phyloP scores from a whole-genome alignment of 2,888 invertebrate species.

The Plagodis dolabraria region DNA sequence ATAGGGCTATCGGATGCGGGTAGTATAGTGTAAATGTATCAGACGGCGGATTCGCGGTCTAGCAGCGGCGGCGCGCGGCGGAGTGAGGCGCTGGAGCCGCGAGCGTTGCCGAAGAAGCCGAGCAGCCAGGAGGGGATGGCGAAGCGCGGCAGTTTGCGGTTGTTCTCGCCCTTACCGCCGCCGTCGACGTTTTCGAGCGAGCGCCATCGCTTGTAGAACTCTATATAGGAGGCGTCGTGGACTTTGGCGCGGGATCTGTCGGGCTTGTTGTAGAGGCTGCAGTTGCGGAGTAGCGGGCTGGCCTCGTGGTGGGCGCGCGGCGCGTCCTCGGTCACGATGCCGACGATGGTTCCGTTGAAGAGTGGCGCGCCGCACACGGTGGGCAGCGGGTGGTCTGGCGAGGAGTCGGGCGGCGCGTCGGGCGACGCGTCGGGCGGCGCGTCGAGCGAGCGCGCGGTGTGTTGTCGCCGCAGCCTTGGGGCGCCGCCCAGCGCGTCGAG shows the following conservation, averaged over 20 bases:
- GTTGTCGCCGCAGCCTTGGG: slow-evolving; percentile 40
- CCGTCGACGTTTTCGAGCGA: slow-evolving; percentile 89
- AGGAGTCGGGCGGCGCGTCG: slow-evolving; percentile 68
- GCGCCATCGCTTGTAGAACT: slow-evolving; percentile 90
- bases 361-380: slow-evolving; percentile 69
- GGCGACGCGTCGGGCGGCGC: slow-evolving; percentile 51
- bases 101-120: slow-evolving; percentile 90
- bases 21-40: slow-evolving; percentile 35
- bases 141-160: slow-evolving; percentile 86
- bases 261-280: slow-evolving; percentile 67
- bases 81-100: slow-evolving; percentile 84
- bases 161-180: slow-evolving; percentile 39
- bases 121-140: slow-evolving; percentile 90
- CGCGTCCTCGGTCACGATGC: slow-evolving; percentile 64
- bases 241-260: slow-evolving; percentile 70
- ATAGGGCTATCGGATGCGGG: slow-evolving; percentile 33
- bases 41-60: slow-evolving; percentile 80
- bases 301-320: slow-evolving; percentile 59
- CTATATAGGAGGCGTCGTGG: slow-evolving; percentile 73
- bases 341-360: slow-evolving; percentile 76
- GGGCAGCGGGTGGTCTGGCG: slow-evolving; percentile 45
- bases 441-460: slow-evolving; percentile 59
- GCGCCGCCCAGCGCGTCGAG: slow-evolving; percentile 47
- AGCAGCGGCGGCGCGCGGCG: slow-evolving; percentile 75
- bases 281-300: slow-evolving; percentile 78